Base-by-base conservation (phyloP, 2,888 invertebrate species). In the Anoplius nigerrimus region DNA sequence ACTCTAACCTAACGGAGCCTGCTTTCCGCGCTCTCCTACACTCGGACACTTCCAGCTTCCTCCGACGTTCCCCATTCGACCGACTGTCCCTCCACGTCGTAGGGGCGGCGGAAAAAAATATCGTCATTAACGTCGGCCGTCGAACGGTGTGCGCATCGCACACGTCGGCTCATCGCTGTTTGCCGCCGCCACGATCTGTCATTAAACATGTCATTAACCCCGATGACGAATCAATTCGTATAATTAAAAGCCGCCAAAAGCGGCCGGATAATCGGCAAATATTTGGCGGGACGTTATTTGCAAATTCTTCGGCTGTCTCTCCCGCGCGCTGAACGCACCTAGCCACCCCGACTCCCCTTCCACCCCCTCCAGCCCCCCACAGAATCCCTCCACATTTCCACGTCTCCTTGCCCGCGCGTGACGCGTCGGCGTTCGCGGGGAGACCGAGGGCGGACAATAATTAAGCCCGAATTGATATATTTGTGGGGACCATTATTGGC, bases 191-290 rank as follows among this genome's bases (percentile, higher is more conserved):
- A 43, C 43, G 59, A 42, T 53, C 48, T 21, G 52, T 42, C 42
- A 57, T 57, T 57, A 57, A 45, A n/a, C 57, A 46, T n/a, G 57
- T 46, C 57, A 57, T 57, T 57, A 46, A 22, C 22, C 27, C 34
- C n/a, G 57, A 21, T 8, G 56, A 22, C 43, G 43, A 65, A 60
- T 60, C 45, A 20, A 65, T 60, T 64, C 62, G 53, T 69, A 64
- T 69, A 72, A 76, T 77, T 77, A 72, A 70, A 76, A 74, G 48
- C 48, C 48, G 48, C 68, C 56, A 48, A 67, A 67, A 68, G 64
- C 61, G 51, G 34, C 57, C 57, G 20, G 56, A 52, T 58, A 66
- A 74, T 59, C 34, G 60, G 65, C 55, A 74, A 74, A 74, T 68
- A 66, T 74, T 74, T 66, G 69, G 53, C 51, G 46, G 57, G n/a